phyloP scores from a whole-genome alignment of 2,113 vertebrate species.

The Triplophysa siluroides region DNA sequence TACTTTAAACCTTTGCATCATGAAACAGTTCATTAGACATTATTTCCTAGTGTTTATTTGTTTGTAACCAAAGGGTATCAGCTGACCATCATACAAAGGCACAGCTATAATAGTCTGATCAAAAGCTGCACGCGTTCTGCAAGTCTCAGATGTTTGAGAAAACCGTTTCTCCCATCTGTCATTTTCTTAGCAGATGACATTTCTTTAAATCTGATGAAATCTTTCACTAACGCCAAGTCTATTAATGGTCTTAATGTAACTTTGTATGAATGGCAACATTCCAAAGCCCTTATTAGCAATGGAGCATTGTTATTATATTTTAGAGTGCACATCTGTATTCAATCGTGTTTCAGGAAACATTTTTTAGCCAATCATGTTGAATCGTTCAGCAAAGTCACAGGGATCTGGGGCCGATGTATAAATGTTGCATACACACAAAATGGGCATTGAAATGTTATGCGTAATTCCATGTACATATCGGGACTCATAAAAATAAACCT shows the following conservation, averaged over 20 bases:
- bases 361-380: not conserved
- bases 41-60: slow-evolving; percentile 34
- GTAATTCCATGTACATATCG: no score
- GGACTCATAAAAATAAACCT: no score
- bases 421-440: no score
- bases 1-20: slow-evolving; percentile 49
- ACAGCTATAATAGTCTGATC: not conserved
- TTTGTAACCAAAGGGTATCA: slow-evolving; percentile 47
- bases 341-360: slow-evolving; percentile 27
- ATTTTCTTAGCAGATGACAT: slow-evolving; percentile 14
- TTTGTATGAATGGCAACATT: slow-evolving; percentile 9
- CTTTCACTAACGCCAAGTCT: slow-evolving; percentile 20
- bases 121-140: not conserved
- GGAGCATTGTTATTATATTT: slow-evolving; percentile 26
- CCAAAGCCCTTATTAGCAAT: slow-evolving; percentile 34
- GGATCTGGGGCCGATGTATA: not conserved
- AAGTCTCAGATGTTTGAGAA: not conserved
- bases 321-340: slow-evolving; percentile 31
- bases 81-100: not conserved
- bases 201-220: not conserved
- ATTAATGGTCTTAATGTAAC: slow-evolving; percentile 17
- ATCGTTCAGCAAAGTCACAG: slow-evolving; percentile 38
- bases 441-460: no score
- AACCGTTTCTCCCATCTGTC: not conserved
- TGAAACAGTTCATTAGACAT: slow-evolving; percentile 32